Base-by-base conservation (phyloP, 2,113 vertebrate genomes). In the Tilapia sparmanii region DNA sequence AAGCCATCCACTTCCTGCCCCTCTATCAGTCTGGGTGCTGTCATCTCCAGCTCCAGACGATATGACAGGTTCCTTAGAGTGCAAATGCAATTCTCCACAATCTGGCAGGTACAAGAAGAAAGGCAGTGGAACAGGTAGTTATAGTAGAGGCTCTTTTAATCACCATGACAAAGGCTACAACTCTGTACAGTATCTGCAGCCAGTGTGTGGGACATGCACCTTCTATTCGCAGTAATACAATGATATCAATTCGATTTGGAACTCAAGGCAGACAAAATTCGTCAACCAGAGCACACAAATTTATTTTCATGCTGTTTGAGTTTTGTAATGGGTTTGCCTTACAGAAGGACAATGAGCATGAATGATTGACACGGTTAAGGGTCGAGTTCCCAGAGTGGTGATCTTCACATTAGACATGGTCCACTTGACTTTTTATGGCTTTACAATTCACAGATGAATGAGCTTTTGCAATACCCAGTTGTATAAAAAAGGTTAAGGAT, bases 81-180 rank as follows among this genome's bases (percentile, higher is more conserved):
- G 91, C 98, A 99, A 94, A 99, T 98, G 13, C 99, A 99, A 86
- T 99, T 99, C 95, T 99, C 99, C 94, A 99, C 98, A 5, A 98
- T 99, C 98, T 99, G 91, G 29, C 59, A 55, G 55, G 8, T 10
- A 61, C 83, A 78, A 22, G 38, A 26, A 80, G 63, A 80, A 29
- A 31, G 22, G 10, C 15, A 35, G 26, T 42, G 19, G 59, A 26
- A 50, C 24, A 50, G 78, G 40, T 38, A 24, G 66, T 73, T 66
- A 85, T 2, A 78, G 79, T 26, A 29, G 61, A 13, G 2, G 40
- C 45, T 80, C 63, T 79, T 38, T 61, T 47, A 93, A 90, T 90
- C 89, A 87, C 53, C 45, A 78, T 61, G 63, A 86, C 54, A 86
- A 89, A 87, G 71, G 83, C 33, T 19, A 53, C 63, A 82, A 73